Base-by-base conservation (phyloP, 2,888 invertebrate genomes). In the Coremacera marginata region DNA sequence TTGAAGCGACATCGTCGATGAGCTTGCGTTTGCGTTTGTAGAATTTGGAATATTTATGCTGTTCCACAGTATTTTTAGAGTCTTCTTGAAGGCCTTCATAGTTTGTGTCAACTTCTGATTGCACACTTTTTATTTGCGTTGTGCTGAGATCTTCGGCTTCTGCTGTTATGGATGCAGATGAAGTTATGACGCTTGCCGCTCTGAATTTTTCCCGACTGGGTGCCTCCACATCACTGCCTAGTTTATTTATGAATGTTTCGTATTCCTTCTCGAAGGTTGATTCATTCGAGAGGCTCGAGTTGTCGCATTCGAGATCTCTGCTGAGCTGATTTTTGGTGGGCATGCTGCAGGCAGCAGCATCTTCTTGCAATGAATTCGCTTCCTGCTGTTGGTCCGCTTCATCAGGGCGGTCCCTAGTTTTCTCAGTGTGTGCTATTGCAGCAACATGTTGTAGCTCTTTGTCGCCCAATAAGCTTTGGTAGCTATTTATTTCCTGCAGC, bases 231-330 rank as follows among this genome's bases (percentile, higher is more conserved):
- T 85, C 84, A 37, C 79, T 83, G 5, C 82, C 85, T 31, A 83
- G 84, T 77, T 86, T 86, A 79, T 87, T 84, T 5, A 87, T 88
- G 37, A 87, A 87, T 0, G 87, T 88, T 77, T 87, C 85, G 77
- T 87, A 87, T 79, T 86, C 85, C 80, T 87, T 87, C 77, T 84
- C 87, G 71, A 87, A 87, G 3, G 86, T 86, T 1, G 86, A 86
- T 57, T 85, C 86, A 65, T 86, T 86, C 0, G 88, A 88, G 52
- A 82, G 83, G 65, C 84, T 84, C 19, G 82, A 84, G 55, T 83
- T 84, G 68, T 84, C 87, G 37, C 82, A 82, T 55, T 87, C 87
- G 22, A 86, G 82, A 37, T 80, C 81, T 71, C 78, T 49, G 9
- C 80, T 68, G 55, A 72, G 76, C 25, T 79, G 79, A 7, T 80